Percentiles rank a stretch among this genome's conserved stretches.
Conservation (phyloP, 2,888 invertebrate genomes). For the Rhagonycha lutea region DNA sequence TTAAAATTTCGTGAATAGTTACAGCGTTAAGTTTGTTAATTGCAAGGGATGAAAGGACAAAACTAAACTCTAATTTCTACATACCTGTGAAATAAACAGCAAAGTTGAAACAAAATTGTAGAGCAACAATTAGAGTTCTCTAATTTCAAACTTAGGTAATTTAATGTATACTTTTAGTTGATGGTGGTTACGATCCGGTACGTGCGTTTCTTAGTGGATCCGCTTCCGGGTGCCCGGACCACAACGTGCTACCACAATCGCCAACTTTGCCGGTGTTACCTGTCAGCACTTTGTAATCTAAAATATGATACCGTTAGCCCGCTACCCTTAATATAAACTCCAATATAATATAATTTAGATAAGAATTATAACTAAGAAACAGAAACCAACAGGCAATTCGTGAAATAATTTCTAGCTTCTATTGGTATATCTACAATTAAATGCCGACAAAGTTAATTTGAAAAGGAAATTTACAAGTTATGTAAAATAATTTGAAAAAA, state of each 20-base stretch:
- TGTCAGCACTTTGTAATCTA: constrained; percentile 29
- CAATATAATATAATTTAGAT: background rate
- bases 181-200: constrained; percentile 32
- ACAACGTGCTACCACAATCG: constrained; percentile 32
- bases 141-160: constrained; percentile 34
- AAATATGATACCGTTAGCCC: constrained; percentile 24
- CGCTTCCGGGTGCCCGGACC: constrained; percentile 32
- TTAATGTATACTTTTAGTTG: constrained; percentile 33
- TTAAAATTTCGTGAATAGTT: background rate
- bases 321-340: constrained; percentile 1
- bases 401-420: background rate
- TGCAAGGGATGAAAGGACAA: background rate
- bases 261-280: constrained; percentile 30
- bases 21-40: background rate
- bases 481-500: background rate
- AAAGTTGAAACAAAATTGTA: background rate
- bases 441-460: background rate
- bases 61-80: background rate
- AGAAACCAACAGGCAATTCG: background rate
- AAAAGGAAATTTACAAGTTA: background rate
- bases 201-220: constrained; percentile 33
- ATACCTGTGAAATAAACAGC: background rate
- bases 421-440: background rate
- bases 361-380: background rate
- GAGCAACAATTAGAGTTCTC: constrained; percentile 30